These are phyloP conservation scores for Stegodyphus mimosarum DNA, from an alignment of 1,140 invertebrate genomes.

Conservation along the genomic window DNA sequence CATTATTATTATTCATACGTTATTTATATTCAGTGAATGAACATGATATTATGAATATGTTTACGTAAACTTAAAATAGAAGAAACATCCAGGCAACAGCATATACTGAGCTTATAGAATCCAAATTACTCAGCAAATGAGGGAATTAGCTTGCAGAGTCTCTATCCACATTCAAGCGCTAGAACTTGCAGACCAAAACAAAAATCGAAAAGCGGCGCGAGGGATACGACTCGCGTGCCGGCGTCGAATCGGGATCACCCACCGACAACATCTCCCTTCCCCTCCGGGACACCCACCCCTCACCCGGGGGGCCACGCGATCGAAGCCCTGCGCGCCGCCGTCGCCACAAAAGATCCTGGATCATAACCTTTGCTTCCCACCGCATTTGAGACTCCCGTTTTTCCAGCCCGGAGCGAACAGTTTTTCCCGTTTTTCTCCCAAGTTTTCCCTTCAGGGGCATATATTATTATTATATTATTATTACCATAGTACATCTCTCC, in stretches of 20 bases:
- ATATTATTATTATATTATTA: slow-evolving; percentile 45
- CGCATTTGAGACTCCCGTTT: slow-evolving; percentile 34
- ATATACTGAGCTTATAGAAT: too few species aligned
- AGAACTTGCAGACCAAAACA: background rate
- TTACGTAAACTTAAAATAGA: too few species aligned
- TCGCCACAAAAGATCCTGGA: slow-evolving; percentile 38
- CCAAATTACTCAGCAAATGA: too few species aligned
- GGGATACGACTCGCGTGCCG: slow-evolving; percentile 1
- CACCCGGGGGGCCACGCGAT: background rate
- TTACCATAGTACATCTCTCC: background rate
- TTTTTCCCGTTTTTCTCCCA: slow-evolving; percentile 34
- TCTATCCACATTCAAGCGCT: too few species aligned
- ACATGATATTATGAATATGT: too few species aligned
- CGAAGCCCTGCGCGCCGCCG: slow-evolving; percentile 39
- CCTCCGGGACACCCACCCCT: background rate
- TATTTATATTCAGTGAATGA: too few species aligned
- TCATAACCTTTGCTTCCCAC: slow-evolving; percentile 53
- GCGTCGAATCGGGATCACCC: background rate
- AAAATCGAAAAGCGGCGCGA: slow-evolving; percentile 36
- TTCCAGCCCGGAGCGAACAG: slow-evolving; percentile 16
- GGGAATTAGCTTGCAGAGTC: too few species aligned
- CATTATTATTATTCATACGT: too few species aligned
- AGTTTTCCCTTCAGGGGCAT: background rate
- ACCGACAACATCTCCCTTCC: background rate
- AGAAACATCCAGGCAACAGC: too few species aligned